Percentiles rank a stretch among this genome's conserved stretches.
These are phyloP conservation scores for Rhadina sibilatrix DNA, from an alignment of 2,113 vertebrate species.

Conservation along the genomic window DNA sequence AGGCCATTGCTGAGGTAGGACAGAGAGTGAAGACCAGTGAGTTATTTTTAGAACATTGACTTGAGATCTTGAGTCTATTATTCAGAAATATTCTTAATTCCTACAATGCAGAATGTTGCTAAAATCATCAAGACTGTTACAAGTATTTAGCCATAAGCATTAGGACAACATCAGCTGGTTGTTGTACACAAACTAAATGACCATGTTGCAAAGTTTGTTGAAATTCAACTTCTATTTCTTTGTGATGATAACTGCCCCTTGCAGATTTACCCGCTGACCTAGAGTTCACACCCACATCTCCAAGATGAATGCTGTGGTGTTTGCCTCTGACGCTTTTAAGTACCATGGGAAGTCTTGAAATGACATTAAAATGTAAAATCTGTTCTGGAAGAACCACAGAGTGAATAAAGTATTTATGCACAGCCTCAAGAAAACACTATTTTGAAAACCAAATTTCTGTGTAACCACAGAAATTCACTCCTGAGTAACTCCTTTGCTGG, in stretches of 20 bases:
- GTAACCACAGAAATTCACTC: background rate
- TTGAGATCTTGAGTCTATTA: background rate
- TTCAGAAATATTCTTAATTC: background rate
- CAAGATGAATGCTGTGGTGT: background rate
- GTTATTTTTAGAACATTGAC: background rate
- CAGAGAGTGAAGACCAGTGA: background rate
- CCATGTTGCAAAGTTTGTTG: background rate
- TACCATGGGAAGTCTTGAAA: background rate
- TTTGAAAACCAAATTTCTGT: background rate
- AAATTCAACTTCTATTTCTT: background rate
- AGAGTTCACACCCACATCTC: background rate
- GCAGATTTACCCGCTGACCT: background rate
- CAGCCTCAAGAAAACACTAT: background rate
- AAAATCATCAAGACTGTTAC: rapidly evolving
- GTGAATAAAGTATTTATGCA: background rate
- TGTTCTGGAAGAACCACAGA: background rate
- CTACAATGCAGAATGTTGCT: background rate
- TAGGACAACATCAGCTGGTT: background rate
- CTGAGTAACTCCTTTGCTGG: background rate
- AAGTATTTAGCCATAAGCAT: background rate
- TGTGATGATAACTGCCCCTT: background rate
- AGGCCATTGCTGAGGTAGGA: background rate
- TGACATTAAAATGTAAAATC: background rate
- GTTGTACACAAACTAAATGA: background rate
- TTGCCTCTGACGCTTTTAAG: background rate